Percentiles rank a stretch among this genome's conserved stretches.
phyloP scores from a whole-genome alignment of 2,113 vertebrate species.

The Balaeniceps rex region DNA sequence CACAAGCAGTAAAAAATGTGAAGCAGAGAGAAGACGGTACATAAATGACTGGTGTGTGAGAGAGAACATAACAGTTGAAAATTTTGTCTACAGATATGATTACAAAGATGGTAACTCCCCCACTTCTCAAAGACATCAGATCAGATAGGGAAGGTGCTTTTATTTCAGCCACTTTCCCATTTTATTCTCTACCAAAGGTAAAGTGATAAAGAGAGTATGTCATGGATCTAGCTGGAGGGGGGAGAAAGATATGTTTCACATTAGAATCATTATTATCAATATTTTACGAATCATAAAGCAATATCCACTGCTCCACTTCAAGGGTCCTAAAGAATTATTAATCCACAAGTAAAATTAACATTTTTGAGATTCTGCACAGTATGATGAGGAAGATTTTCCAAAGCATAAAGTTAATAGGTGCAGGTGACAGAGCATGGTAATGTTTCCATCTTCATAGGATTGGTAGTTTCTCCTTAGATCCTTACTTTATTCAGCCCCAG shows the following conservation, averaged over 20 bases:
- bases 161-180: not conserved
- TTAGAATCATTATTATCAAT: not conserved
- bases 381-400: not conserved
- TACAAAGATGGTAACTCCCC: not conserved
- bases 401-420: not conserved
- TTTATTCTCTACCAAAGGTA: not conserved
- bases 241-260: not conserved
- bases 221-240: not conserved
- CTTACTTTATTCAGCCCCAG: not conserved
- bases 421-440: not conserved
- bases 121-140: not conserved
- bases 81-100: not conserved
- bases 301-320: not conserved
- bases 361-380: not conserved
- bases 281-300: not conserved
- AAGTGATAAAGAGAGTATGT: not conserved
- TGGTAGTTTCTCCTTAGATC: not conserved
- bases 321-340: not conserved
- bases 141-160: not conserved
- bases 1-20: not conserved
- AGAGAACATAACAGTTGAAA: not conserved
- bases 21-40: not conserved
- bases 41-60: not conserved
- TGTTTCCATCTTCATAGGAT: not conserved
- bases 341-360: not conserved